Percentiles rank a stretch among this genome's conserved stretches.
Conservation (phyloP, 35 echinoderm and acorn worm genomes). For the Ophiothrix spiculata region DNA sequence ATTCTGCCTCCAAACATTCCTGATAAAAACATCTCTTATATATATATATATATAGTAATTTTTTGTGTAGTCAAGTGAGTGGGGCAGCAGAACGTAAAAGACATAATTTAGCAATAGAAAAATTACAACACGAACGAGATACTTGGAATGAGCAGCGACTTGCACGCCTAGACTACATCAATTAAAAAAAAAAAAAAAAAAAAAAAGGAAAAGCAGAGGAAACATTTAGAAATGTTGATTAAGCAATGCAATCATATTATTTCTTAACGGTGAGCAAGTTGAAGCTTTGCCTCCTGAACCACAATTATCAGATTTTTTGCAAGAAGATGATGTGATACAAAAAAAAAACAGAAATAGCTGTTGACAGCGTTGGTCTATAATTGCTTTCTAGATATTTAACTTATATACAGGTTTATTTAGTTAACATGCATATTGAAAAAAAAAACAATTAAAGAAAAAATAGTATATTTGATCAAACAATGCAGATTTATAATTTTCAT, state of each 20-base stretch:
- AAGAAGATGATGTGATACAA: too few relatives aligned
- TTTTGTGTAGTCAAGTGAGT: not conserved
- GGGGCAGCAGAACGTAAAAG: not conserved
- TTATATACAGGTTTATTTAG: too few relatives aligned
- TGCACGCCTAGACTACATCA: not conserved
- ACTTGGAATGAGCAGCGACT: not conserved
- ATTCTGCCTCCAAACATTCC: too few relatives aligned
- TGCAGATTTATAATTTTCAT: constrained; percentile 16
- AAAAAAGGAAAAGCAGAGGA: not conserved
- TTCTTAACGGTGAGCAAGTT: not conserved
- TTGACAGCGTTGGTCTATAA: too few relatives aligned
- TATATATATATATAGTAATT: too few relatives aligned
- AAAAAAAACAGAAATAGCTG: too few relatives aligned
- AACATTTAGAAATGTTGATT: not conserved
- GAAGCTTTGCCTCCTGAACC: not conserved
- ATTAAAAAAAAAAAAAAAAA: not conserved
- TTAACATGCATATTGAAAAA: too few relatives aligned
- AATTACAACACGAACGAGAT: not conserved
- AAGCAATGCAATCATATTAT: not conserved
- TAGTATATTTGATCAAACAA: constrained; percentile 13
- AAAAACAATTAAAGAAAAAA: too few relatives aligned
- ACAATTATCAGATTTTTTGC: not conserved
- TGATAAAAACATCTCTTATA: too few relatives aligned
- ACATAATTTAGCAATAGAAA: not conserved
- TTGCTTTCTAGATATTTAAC: too few relatives aligned